Evolutionary conservation across 2,888 invertebrate genomes (phyloP), one percentile per base, ranked within the genome.

Genomic region (Pachycephus smyrnensis): DNA sequence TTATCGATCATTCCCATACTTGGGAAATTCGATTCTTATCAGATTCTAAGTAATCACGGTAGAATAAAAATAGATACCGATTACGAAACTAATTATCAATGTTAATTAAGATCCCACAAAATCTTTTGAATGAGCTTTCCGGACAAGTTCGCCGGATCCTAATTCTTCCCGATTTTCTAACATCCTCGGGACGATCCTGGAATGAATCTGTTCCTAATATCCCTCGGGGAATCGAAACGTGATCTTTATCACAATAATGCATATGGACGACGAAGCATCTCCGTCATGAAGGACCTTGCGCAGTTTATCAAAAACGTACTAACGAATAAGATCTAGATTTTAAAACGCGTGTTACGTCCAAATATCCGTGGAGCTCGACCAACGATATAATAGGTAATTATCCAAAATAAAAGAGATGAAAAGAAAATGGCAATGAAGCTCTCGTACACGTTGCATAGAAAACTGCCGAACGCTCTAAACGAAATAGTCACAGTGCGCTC

Each of bases 391-490:
- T 71, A 71, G 71, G 55, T 55, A 23, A 55, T 55, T 15, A 55
- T 55, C 55, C 55, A 55, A 23, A 55, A 2, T 55, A 23, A 55
- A 55, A 23, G 23, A 55, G 9, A 55, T 9, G 9, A 55, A 55
- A 55, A 55, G 23, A 23, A 55, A 55, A 55, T 23, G 1, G 15
- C 1, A 0, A 40, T 15, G 15, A 55, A 55, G 23, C 55, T 55
- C 23, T 40, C 15, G 15, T 6, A 23, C 40, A 23, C 40, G 6
- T 40, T 55, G 23, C 55, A 23, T 55, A 55, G 55, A 2, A 55
- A 23, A 55, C 9, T 23, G 9, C 23, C 23, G 55, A 55, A 23
- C 6, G 55, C 55, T 87, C 82, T 84, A 86, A 73, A 82, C 71
- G 77, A 80, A 79, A 78, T 75, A 69, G 31, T 55, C 55, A 55